Conservation (phyloP, 2,113 vertebrate genomes). For the Microtus pennsylvanicus region DNA sequence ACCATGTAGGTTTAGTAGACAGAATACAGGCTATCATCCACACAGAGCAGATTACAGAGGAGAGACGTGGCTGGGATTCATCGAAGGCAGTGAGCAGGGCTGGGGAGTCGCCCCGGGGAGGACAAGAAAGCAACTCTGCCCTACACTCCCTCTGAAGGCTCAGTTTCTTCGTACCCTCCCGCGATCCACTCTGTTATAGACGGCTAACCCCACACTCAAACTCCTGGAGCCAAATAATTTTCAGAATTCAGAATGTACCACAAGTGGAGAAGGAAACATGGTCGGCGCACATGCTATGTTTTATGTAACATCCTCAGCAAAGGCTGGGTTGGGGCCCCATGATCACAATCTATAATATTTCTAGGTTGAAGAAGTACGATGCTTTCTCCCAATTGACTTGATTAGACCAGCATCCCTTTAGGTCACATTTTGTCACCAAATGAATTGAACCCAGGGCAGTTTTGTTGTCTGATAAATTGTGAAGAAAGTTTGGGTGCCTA, state of each 20-base stretch:
- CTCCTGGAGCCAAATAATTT: not conserved
- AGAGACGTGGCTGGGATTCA: not conserved
- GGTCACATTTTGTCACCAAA: not conserved
- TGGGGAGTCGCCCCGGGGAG: not conserved
- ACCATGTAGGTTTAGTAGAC: constrained; percentile 71
- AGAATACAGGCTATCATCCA: constrained; percentile 21
- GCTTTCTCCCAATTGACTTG: not conserved
- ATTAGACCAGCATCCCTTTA: not conserved
- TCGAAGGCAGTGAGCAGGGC: not conserved
- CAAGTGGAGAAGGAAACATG: not conserved
- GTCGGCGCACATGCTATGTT: not conserved
- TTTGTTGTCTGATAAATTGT: not conserved
- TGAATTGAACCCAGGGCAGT: constrained; percentile 14
- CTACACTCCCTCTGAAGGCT: not conserved
- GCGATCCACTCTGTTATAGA: not conserved
- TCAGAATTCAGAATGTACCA: constrained; percentile 26
- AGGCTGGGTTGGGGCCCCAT: not conserved
- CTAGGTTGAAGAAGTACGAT: not conserved
- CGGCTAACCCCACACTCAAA: not conserved
- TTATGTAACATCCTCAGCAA: not conserved
- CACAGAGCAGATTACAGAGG: not conserved
- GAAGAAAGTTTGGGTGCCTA: not conserved
- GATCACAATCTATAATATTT: constrained; percentile 9
- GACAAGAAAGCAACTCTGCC: not conserved
- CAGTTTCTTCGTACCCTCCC: not conserved